Evolutionary conservation across 2,113 vertebrate species (phyloP), one percentile per base, ranked within the genome.

Genomic region (Nibea coibor): DNA sequence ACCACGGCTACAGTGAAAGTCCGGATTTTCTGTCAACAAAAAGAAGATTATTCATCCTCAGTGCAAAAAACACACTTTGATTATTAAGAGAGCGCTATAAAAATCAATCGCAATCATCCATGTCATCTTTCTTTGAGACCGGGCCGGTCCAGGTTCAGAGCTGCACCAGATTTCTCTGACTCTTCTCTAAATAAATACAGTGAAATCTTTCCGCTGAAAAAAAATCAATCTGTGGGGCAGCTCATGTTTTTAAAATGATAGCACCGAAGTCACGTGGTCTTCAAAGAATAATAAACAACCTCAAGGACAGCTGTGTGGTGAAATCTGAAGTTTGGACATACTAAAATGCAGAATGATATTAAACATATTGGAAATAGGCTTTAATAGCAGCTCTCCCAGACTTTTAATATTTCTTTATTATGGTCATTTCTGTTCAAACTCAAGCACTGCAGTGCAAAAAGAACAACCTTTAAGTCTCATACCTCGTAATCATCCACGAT

Each of bases 401-500:
- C 10, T 9, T 54, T 54, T 31, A 35, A n/a, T 11, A 61, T 17
- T 16, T 19, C 14, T 31, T 6, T 14, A 16, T 28, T 31, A 35
- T 16, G 17, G 19, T 57, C 0, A 35, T 39, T 72, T 20, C 9
- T 48, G 35, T 24, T 48, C 61, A 31, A 28, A 65, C 22, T 26
- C 15, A 56, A 28, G 24, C 31, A 24, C 43, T 42, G 8, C 6
- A 48, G 0, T 28, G n/a, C 16, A 75, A 22, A 45, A 7, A 42
- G 6, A 19, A n/a, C 1, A 56, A 78, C 35, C 69, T 3, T 17
- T 24, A 7, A 12, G 53, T 3, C 15, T 42, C 43, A 39, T 95
- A 99, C 98, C 97, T 99, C 98, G 56, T 99, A 99, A 91, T 99
- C 95, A 26, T 96, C 93, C 77, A 99, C 98, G 82, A 99, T 98